Percentiles rank a stretch among this genome's conserved stretches.
phyloP scores from a whole-genome alignment of 2,113 vertebrate genomes.

The Sylvilagus bachmani region DNA sequence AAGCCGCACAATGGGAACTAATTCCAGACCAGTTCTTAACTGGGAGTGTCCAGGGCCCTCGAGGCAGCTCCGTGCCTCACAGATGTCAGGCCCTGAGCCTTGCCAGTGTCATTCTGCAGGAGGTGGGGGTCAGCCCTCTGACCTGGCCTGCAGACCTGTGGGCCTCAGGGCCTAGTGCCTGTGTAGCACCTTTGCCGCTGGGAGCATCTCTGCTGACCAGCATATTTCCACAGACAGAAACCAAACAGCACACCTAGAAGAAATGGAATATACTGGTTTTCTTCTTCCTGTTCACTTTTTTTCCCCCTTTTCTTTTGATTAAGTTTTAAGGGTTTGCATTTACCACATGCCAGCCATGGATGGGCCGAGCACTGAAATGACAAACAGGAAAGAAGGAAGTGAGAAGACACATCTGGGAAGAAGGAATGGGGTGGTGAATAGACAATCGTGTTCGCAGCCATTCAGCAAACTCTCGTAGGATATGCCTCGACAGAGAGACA shows the following conservation, averaged over 20 bases:
- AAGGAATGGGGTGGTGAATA: not conserved
- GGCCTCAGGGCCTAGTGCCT: not conserved
- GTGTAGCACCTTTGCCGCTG: not conserved
- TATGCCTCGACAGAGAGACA: not conserved
- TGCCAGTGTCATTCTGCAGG: too few relatives aligned
- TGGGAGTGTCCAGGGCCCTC: not conserved
- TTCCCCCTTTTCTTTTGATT: not conserved
- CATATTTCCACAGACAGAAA: not conserved
- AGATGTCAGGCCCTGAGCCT: not conserved
- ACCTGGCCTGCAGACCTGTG: not conserved
- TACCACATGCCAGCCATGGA: not conserved
- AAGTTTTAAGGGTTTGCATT: not conserved
- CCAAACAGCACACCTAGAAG: not conserved
- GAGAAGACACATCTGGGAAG: not conserved
- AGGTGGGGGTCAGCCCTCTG: not conserved
- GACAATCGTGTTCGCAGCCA: conserved; percentile 21
- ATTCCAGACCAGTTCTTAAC: not conserved
- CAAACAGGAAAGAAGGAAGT: not conserved
- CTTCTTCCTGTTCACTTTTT: not conserved
- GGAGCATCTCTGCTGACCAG: not conserved
- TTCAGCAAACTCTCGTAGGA: conserved; percentile 48
- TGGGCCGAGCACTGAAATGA: not conserved
- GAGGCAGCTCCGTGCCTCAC: not conserved
- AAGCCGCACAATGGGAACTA: not conserved
- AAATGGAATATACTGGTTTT: not conserved